Evolutionary conservation across 2,113 vertebrate species (phyloP).

Genomic region (Callionymus lyra): DNA sequence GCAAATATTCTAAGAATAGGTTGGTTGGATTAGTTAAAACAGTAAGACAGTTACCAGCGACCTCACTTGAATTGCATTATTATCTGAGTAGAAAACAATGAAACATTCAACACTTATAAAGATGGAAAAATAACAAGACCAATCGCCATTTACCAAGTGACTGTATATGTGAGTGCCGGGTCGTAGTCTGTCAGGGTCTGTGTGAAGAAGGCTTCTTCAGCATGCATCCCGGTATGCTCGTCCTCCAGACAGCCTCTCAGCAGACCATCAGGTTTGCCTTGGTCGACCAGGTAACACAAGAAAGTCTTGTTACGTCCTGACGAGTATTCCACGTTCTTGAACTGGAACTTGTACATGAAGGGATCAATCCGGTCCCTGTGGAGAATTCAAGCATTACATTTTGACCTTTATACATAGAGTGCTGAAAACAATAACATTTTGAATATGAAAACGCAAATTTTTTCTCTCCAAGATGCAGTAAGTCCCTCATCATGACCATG

Average conservation of each 20-base stretch:
- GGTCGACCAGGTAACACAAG: constrained; percentile 82
- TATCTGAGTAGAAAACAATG: too few species aligned
- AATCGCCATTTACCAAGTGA: constrained; percentile 72
- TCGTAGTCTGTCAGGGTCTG: constrained; percentile 69
- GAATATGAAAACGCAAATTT: too few species aligned
- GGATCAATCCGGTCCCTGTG: constrained; percentile 81
- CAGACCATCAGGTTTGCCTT: constrained; percentile 54
- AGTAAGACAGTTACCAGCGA: too few species aligned
- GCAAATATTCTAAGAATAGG: too few species aligned
- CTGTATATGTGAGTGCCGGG: constrained; percentile 56
- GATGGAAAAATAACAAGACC: too few species aligned
- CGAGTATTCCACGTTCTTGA: constrained; percentile 93
- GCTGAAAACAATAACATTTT: too few species aligned
- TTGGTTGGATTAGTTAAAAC: too few species aligned
- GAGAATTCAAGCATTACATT: constrained; percentile 1
- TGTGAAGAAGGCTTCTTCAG: constrained; percentile 84
- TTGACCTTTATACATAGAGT: too few species aligned
- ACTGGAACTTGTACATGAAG: constrained; percentile 88
- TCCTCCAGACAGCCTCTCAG: constrained; percentile 83
- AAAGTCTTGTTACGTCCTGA: constrained; percentile 94
- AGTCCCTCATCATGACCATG: too few species aligned
- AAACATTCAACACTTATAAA: too few species aligned
- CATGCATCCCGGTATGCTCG: constrained; percentile 74
- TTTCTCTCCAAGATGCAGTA: too few species aligned
- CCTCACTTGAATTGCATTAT: too few species aligned